These are phyloP conservation scores for Pagetopsis macropterus DNA, from an alignment of 2,797 vertebrate genomes.

Conservation along the genomic window DNA sequence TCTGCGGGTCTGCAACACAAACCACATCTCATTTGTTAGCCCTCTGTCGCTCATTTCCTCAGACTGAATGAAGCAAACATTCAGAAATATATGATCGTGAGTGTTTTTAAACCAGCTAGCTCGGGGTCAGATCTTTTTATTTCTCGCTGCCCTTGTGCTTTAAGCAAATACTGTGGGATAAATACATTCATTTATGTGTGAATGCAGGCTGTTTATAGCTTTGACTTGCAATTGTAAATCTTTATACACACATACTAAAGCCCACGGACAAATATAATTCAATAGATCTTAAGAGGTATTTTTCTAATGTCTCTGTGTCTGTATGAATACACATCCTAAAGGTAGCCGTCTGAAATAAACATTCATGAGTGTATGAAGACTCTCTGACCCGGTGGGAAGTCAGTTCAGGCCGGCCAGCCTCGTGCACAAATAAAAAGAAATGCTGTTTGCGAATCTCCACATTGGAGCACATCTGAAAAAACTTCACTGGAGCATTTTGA, in stretches of 20 bases:
- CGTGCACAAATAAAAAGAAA: slow-evolving; percentile 39
- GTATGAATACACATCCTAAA: slow-evolving; percentile 36
- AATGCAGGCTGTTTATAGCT: slow-evolving; percentile 55
- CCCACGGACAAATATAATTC: slow-evolving; percentile 44
- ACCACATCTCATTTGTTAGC: slow-evolving; percentile 74
- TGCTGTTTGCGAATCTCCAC: slow-evolving; percentile 46
- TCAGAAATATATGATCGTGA: slow-evolving; percentile 49
- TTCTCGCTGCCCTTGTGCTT: slow-evolving; percentile 38
- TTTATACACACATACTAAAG: slow-evolving; percentile 56
- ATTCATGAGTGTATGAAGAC: slow-evolving; percentile 48
- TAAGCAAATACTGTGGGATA: slow-evolving; percentile 49
- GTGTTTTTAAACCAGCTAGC: slow-evolving; percentile 46
- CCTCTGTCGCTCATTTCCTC: slow-evolving; percentile 46
- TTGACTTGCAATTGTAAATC: slow-evolving; percentile 52
- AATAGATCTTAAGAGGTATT: slow-evolving; percentile 24
- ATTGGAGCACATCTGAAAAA: slow-evolving; percentile 55
- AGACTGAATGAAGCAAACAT: slow-evolving; percentile 60
- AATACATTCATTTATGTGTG: slow-evolving; percentile 55
- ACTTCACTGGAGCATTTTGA: slow-evolving; percentile 63
- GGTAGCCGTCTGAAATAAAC: slow-evolving; percentile 16
- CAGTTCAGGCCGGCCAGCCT: slow-evolving; percentile 23
- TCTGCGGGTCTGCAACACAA: slow-evolving; percentile 91
- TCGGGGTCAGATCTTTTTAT: slow-evolving; percentile 62
- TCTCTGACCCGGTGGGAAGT: slow-evolving; percentile 46
- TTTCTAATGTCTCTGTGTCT: slow-evolving; percentile 4